Conservation (phyloP, 2,888 invertebrate species). For the Leucozona laternaria region DNA sequence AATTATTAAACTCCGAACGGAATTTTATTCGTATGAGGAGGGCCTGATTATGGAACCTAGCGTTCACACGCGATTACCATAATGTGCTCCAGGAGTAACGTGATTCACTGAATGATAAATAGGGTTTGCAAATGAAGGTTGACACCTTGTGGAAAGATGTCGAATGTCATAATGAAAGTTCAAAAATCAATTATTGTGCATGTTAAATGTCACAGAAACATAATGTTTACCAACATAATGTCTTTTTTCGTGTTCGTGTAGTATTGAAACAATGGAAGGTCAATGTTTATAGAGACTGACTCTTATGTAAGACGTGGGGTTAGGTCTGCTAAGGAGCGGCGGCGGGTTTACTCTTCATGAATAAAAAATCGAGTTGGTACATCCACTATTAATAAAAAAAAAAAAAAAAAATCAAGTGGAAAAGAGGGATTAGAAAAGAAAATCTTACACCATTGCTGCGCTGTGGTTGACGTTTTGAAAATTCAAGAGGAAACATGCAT, state of each 20-base stretch:
- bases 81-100: no score
- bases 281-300: not conserved
- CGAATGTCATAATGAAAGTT: no score
- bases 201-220: no score
- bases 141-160: no score
- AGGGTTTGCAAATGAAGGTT: no score
- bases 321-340: not conserved
- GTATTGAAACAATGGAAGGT: not conserved
- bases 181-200: no score
- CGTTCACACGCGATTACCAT: no score
- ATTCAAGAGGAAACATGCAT: slow-evolving; percentile 18
- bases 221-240: not conserved
- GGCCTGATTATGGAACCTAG: no score
- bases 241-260: not conserved
- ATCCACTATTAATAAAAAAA: not conserved
- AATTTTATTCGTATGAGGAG: no score
- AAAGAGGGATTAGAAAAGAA: slow-evolving; percentile 36
- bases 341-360: slow-evolving; percentile 28
- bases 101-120: no score
- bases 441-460: slow-evolving; percentile 65
- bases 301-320: not conserved
- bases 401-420: not conserved
- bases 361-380: slow-evolving; percentile 32
- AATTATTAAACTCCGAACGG: no score
- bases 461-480: slow-evolving; percentile 54